Evolutionary conservation across 2,797 vertebrate species (phyloP), one percentile per base, ranked within the genome.

Genomic region (Gallinago solitaria): DNA sequence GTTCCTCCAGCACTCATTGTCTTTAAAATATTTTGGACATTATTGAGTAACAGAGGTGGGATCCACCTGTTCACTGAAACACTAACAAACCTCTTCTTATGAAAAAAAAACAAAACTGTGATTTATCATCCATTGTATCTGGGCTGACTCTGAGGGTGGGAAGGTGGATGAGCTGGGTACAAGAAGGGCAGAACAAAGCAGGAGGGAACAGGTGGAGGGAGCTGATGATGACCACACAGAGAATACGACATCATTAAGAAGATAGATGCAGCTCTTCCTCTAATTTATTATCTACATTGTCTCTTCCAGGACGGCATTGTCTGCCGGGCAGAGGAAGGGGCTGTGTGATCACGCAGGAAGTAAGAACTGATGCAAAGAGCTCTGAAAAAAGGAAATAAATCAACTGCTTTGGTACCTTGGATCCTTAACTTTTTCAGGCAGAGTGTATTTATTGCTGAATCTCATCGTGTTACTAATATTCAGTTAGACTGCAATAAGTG

Each of bases 321-420:
- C 63, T 92, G 82, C 84, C 71, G 79, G 67, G 78, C 87, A 95
- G 51, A 70, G 67, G 78, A 92, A 92, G 87, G 92, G 50, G 33
- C 53, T 43, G 32, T 45, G 73, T 65, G 50, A 76, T 89, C 93
- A 77, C 14, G 2, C 37, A 65, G 47, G 69, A 91, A 96, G 94
- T 19, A 16, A 74, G 45, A 63, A 57, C 15, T 56, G 54, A 37
- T 76, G 28, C 48, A 91, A 50, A 83, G 67, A 88, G 70, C 83
- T 60, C 79, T 43, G 83, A 24, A 45, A 43, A 92, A 54, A 9
- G 39, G 65, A 70, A 63, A 73, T 35, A 35, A 77, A 90, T 77
- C 43, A 4, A 70, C 18, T n/a, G 48, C 80, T 91, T 73, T 75
- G 71, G 53, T 83, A 11, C 32, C 64, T 60, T 41, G 68, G 45